Percentiles rank a stretch among this genome's conserved stretches.
These are phyloP conservation scores for Linhomoeus sp. DNA, from an alignment of 2,888 invertebrate genomes.

Conservation along the genomic window DNA sequence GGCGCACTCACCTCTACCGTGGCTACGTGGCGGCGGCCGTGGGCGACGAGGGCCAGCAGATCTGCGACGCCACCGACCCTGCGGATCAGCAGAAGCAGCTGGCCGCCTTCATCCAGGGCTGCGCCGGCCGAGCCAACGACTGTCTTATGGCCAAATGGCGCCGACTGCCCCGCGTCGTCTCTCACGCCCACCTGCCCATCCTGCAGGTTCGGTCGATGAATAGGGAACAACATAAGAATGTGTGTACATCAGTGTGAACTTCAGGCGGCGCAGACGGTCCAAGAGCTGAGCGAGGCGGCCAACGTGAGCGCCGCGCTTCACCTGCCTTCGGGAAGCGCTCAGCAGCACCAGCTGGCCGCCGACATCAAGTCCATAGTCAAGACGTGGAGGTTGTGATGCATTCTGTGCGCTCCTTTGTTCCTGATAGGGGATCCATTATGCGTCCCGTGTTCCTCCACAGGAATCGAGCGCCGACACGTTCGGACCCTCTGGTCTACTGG, in stretches of 20 bases:
- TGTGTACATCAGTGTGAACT: background rate
- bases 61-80: background rate
- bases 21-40: slow-evolving; percentile 34
- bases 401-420: too few relatives aligned
- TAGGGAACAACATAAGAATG: too few relatives aligned
- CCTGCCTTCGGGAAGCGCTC: too few relatives aligned
- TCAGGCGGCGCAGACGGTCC: slow-evolving; percentile 73
- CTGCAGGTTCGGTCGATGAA: slow-evolving; percentile 41
- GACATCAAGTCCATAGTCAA: slow-evolving; percentile 98
- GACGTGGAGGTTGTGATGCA: slow-evolving; percentile 63
- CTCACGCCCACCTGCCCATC: slow-evolving; percentile 74
- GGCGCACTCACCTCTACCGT: slow-evolving; percentile 64
- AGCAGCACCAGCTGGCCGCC: slow-evolving; percentile 39
- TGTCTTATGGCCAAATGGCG: slow-evolving; percentile 89
- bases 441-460: too few relatives aligned
- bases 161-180: slow-evolving; percentile 70
- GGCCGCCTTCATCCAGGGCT: background rate
- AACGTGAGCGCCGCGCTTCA: slow-evolving; percentile 38
- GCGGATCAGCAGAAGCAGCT: background rate
- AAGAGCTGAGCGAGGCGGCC: slow-evolving; percentile 69
- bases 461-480: slow-evolving; percentile 80
- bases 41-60: background rate
- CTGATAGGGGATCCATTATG: too few relatives aligned
- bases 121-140: slow-evolving; percentile 67
- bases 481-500: slow-evolving; percentile 91